A percentile compares a stretch with the other conserved stretches of the same genome.
Evolutionary conservation across 2,888 invertebrate species (phyloP).

Genomic region (Sarcophaga subvicina): DNA sequence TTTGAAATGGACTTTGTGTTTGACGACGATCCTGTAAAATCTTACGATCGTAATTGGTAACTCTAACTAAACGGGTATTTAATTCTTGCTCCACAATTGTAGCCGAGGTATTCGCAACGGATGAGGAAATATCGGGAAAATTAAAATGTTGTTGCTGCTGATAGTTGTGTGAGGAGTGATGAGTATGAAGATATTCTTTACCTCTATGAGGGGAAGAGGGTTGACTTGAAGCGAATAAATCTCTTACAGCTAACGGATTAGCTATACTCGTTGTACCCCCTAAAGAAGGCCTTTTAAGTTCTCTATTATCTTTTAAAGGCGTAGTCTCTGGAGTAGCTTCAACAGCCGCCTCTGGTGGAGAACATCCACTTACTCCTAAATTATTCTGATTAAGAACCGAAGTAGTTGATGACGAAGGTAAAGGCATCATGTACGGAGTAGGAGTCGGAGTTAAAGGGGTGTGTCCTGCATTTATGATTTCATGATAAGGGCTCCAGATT

Average conservation of each 20-base stretch:
- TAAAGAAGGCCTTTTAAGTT: conserved; percentile 71
- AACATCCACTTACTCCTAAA: conserved; percentile 84
- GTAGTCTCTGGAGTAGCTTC: conserved; percentile 96
- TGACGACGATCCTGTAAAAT: conserved; percentile 74
- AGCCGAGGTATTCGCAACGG: conserved; percentile 46
- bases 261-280: conserved; percentile 79
- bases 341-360: conserved; percentile 93
- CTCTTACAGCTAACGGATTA: conserved; percentile 87
- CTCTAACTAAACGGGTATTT: conserved; percentile 68
- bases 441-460: conserved; percentile 83
- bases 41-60: conserved; percentile 74
- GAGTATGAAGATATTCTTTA: conserved; percentile 84
- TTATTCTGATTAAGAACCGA: conserved; percentile 72
- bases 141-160: conserved; percentile 84
- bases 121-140: conserved; percentile 78
- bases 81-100: conserved; percentile 70
- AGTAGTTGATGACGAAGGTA: conserved; percentile 74
- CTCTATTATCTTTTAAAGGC: conserved; percentile 86
- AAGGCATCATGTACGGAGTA: conserved; percentile 82
- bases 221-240: conserved; percentile 84
- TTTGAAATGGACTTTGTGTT: conserved; percentile 72
- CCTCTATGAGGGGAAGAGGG: conserved; percentile 86
- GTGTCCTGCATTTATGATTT: conserved; percentile 80
- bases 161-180: conserved; percentile 88
- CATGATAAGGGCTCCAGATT: conserved; percentile 81